Conservation (phyloP, 1,140 invertebrate genomes). For the Drosophila kikkawai region DNA sequence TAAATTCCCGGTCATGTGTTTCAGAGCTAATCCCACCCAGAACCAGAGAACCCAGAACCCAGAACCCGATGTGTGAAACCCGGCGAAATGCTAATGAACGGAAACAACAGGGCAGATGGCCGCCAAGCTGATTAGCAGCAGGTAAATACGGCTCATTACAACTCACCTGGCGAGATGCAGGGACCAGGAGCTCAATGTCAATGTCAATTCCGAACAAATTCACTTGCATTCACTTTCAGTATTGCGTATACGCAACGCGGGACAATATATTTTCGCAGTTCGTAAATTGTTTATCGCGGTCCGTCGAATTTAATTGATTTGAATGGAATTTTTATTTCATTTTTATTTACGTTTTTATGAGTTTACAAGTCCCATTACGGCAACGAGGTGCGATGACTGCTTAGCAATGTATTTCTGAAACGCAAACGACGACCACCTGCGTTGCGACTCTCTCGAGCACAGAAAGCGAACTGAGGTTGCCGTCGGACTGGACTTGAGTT, state of each 20-base stretch:
- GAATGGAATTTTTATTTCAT: constrained; percentile 23
- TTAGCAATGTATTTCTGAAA: neutral
- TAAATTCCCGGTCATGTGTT: constrained; percentile 30
- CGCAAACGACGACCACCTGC: constrained; percentile 28
- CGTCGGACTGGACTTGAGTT: neutral
- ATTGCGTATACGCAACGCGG: constrained; percentile 43
- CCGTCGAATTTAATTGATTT: constrained; percentile 23
- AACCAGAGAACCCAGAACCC: neutral
- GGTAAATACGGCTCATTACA: constrained; percentile 36
- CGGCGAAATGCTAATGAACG: constrained; percentile 42
- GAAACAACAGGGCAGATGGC: constrained; percentile 47
- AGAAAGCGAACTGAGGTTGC: constrained; percentile 67
- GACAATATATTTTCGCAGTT: constrained; percentile 42
- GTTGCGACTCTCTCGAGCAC: constrained; percentile 63
- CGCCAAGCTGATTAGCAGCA: constrained; percentile 62
- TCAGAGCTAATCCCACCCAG: constrained; percentile 18
- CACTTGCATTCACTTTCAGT: constrained; percentile 34
- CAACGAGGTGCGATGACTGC: neutral
- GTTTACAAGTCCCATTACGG: constrained; percentile 14
- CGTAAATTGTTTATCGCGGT: constrained; percentile 59
- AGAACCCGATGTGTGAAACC: constrained; percentile 49
- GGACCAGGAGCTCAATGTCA: constrained; percentile 58
- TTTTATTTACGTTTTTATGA: constrained; percentile 26
- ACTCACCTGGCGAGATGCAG: constrained; percentile 32
- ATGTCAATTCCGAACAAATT: constrained; percentile 61